phyloP scores from a whole-genome alignment of 1,140 invertebrate species.

The Drosophila carrolli region DNA sequence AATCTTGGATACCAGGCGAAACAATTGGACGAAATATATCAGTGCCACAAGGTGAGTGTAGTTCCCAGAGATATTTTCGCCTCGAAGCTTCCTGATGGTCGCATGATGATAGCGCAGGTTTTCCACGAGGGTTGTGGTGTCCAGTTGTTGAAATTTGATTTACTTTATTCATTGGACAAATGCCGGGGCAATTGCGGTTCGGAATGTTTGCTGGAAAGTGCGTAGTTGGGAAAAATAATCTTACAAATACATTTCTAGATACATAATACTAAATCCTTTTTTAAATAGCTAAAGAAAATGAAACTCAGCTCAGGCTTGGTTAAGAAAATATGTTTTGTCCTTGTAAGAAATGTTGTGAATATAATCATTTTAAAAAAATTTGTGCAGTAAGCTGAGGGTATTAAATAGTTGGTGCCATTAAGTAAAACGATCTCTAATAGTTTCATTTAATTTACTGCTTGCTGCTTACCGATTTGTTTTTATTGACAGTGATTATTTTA shows the following conservation, averaged over 20 bases:
- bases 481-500: conserved; percentile 12
- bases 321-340: too few relatives aligned
- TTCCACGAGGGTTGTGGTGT: conserved; percentile 5
- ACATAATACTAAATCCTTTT: too few relatives aligned
- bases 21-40: background rate
- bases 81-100: conserved; percentile 18
- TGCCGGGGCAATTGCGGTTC: conserved; percentile 14
- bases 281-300: too few relatives aligned
- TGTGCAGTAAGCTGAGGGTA: background rate
- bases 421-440: background rate
- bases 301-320: too few relatives aligned
- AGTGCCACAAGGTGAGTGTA: conserved; percentile 21
- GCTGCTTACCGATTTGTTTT: background rate
- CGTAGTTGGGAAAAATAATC: conserved; percentile 8
- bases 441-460: background rate
- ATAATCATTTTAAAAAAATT: background rate
- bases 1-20: conserved; percentile 21
- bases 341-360: too few relatives aligned
- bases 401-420: background rate
- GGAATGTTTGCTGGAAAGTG: conserved; percentile 25
- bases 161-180: conserved; percentile 5
- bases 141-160: conserved; percentile 18
- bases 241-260: too few relatives aligned
- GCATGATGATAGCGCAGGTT: conserved; percentile 4
- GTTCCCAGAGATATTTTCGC: background rate